Percentiles rank a stretch among this genome's conserved stretches.
phyloP scores from a whole-genome alignment of 1,140 invertebrate genomes.

The Drosophila sproati region DNA sequence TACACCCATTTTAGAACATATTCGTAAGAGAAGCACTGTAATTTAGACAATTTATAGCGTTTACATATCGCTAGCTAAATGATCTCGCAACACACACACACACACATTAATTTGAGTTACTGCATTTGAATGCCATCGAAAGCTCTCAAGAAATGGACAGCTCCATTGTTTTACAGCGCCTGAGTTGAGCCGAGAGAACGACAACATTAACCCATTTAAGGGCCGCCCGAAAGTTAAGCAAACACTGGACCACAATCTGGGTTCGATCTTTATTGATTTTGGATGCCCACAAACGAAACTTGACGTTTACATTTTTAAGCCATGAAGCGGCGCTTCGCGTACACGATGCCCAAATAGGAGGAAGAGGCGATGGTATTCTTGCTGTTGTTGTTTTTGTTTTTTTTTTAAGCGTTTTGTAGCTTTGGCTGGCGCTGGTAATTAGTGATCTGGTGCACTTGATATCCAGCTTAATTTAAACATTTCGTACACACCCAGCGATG shows the following conservation, averaged over 20 bases:
- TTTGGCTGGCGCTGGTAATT: conserved; percentile 78
- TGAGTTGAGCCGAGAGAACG: conserved; percentile 17
- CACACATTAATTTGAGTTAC: conserved; percentile 46
- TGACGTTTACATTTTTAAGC: conserved; percentile 23
- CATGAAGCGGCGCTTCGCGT: conserved; percentile 45
- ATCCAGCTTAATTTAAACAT: conserved; percentile 83
- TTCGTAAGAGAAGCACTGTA: neutral
- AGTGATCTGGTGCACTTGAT: conserved; percentile 83
- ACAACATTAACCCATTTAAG: conserved; percentile 77
- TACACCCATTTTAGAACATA: neutral
- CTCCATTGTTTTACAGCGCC: conserved; percentile 40
- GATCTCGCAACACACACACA: conserved; percentile 5
- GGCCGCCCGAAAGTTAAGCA: conserved; percentile 47
- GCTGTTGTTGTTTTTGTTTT: neutral
- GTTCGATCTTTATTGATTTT: conserved; percentile 79
- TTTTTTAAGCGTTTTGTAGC: conserved; percentile 8
- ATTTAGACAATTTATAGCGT: neutral
- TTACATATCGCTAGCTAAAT: conserved; percentile 1
- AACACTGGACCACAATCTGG: conserved; percentile 57
- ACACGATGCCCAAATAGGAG: conserved; percentile 24
- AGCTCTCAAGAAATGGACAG: conserved; percentile 37
- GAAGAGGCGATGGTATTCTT: conserved; percentile 3
- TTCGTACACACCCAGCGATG: conserved; percentile 77
- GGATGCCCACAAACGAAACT: conserved; percentile 49
- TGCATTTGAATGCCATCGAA: conserved; percentile 37